Evolutionary conservation across 2,113 vertebrate genomes (phyloP).

Genomic region (Regulus satrapa): DNA sequence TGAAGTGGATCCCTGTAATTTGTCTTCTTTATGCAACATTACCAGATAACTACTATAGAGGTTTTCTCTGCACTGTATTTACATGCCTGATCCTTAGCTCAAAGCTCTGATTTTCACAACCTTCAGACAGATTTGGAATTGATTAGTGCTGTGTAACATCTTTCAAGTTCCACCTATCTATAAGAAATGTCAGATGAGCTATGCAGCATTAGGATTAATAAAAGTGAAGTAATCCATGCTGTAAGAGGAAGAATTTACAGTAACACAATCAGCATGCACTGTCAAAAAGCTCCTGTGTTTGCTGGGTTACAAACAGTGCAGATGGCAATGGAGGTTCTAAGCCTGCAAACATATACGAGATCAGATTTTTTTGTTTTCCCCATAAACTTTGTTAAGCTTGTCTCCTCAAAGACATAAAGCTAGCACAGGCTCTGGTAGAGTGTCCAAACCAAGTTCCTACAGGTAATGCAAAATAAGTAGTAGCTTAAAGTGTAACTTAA

Average conservation of each 20-base stretch:
- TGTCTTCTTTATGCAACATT: background rate
- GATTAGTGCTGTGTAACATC: background rate
- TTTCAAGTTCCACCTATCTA: background rate
- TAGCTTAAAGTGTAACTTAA: background rate
- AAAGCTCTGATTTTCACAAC: background rate
- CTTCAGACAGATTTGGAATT: background rate
- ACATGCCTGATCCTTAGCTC: background rate
- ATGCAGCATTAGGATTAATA: background rate
- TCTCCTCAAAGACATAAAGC: background rate
- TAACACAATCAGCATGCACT: background rate
- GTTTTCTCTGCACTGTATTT: background rate
- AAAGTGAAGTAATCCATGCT: background rate
- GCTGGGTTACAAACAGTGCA: background rate
- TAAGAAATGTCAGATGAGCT: background rate
- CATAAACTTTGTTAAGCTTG: background rate
- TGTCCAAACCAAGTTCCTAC: background rate
- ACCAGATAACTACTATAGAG: background rate
- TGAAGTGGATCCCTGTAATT: background rate
- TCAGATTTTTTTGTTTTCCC: background rate
- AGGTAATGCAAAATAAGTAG: background rate
- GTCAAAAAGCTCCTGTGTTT: background rate
- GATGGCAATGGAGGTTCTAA: background rate
- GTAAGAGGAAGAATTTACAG: background rate
- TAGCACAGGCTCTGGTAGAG: background rate
- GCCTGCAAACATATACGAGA: background rate